Conservation (phyloP, 2,888 invertebrate species). For the Lordiphosa andalusiaca region DNA sequence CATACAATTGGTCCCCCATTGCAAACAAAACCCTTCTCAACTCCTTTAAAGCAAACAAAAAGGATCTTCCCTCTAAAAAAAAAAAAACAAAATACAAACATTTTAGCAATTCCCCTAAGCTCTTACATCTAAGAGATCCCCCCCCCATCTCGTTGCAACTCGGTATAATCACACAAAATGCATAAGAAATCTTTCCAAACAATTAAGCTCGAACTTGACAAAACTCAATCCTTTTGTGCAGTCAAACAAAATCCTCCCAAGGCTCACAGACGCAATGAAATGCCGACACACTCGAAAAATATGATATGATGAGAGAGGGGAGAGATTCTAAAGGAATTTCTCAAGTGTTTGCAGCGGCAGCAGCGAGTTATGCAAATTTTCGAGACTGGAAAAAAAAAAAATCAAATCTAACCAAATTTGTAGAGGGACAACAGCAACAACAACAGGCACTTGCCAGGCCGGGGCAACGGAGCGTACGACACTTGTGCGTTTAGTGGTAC, state of each 20-base stretch:
- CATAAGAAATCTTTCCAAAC: constrained; percentile 45
- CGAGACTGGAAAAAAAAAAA: constrained; percentile 20
- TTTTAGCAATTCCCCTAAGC: background rate
- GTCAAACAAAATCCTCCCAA: constrained; percentile 22
- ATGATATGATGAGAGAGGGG: constrained; percentile 22
- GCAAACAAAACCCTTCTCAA: too few relatives aligned
- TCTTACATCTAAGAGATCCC: constrained; percentile 1
- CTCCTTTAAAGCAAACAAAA: too few relatives aligned
- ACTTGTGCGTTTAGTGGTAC: constrained; percentile 58
- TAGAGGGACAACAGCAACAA: constrained; percentile 36
- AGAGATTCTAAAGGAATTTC: constrained; percentile 58
- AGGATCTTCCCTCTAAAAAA: too few relatives aligned
- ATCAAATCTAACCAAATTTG: constrained; percentile 44
- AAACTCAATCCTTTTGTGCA: constrained; percentile 49
- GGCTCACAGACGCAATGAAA: constrained; percentile 22
- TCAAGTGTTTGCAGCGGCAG: constrained; percentile 50
- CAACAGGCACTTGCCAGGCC: constrained; percentile 37
- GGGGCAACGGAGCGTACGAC: constrained; percentile 37
- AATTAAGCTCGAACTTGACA: constrained; percentile 52
- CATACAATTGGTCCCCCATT: too few relatives aligned
- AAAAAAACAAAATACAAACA: too few relatives aligned
- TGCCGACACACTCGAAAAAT: constrained; percentile 66
- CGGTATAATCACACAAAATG: constrained; percentile 13
- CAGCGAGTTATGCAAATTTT: constrained; percentile 66
- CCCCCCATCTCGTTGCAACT: constrained; percentile 7